These are phyloP conservation scores for cattle (Bos taurus) DNA, from an alignment of 2,113 vertebrate species.

Conservation along the genomic window DNA sequence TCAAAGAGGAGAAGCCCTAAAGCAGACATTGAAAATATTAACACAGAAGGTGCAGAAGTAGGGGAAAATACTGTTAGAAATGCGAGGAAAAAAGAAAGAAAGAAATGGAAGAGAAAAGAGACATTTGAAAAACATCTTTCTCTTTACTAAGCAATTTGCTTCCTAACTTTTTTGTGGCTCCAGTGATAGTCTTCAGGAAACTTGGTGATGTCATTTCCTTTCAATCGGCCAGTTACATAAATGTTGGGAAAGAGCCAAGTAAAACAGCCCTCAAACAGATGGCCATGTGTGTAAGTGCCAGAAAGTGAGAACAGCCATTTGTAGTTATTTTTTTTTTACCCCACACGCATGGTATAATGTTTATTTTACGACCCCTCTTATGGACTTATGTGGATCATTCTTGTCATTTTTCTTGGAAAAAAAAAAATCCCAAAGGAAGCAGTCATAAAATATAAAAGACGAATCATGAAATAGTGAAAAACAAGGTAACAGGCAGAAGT, in stretches of 20 bases:
- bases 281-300: slow-evolving; percentile 79
- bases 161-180: slow-evolving; percentile 64
- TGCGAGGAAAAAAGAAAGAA: neutral
- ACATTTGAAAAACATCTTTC: slow-evolving; percentile 54
- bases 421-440: slow-evolving; percentile 67
- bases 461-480: slow-evolving; percentile 64
- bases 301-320: slow-evolving; percentile 82
- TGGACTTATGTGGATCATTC: slow-evolving; percentile 73
- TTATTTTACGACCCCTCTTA: slow-evolving; percentile 79
- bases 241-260: slow-evolving; percentile 78
- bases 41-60: neutral
- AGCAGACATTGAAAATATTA: neutral
- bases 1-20: neutral
- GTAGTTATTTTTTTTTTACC: slow-evolving; percentile 71
- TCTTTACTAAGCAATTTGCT: slow-evolving; percentile 72
- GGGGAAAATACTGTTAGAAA: neutral
- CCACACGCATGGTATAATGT: slow-evolving; percentile 79
- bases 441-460: slow-evolving; percentile 54
- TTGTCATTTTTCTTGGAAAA: slow-evolving; percentile 76
- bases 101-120: neutral
- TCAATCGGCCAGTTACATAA: slow-evolving; percentile 81
- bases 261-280: slow-evolving; percentile 84
- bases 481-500: slow-evolving; percentile 53
- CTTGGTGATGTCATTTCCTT: slow-evolving; percentile 83
- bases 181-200: slow-evolving; percentile 80